Base-by-base conservation (phyloP, 2,888 invertebrate genomes). In the Temnothorax ravouxi region DNA sequence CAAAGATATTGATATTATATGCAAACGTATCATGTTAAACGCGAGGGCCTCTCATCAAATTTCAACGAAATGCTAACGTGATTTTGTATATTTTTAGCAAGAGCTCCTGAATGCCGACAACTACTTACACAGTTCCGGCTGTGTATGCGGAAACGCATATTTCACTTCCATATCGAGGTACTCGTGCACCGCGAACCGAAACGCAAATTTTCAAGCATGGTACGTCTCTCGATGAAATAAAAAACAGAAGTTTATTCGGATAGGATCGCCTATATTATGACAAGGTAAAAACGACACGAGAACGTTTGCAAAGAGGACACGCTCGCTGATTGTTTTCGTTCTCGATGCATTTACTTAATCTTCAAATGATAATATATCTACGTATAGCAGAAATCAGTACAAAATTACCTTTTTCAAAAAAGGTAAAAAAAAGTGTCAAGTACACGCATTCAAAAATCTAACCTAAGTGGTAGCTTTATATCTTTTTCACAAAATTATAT, bases 201-300 rank as follows among this genome's bases (percentile, higher is more conserved):
- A 75, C 61, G 34, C 21, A 21, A 38, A 38, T 71, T 54, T 71
- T 71, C 38, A 11, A 71, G 2, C 54, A 21, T 44, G 8, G 34
- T n/a, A 38, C n/a, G 5, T 52, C 1, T 15, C 50, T 29, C n/a
- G 1, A 71, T 21, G 38, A 71, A 25, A 71, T n/a, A 5, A 21
- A 61, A 62, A 62, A 71, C 13, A 34, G 4, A 59, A 15, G 41
- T n/a, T 61, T 15, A 9, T 21, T 13, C n/a, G 15, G 5, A 50
- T 21, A 9, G 9, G 3, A 75, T 75, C 9, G 34, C 2, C 2
- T 61, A 5, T 13, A 29, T 25, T n/a, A 61, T 34, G 15, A 34
- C 6, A 9, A 74, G 2, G n/a, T 34, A 74, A 34, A 5, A 44
- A 29, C 29, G 13, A 4, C 13, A 56, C n/a, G 52, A 44, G 0